Evolutionary conservation across 2,113 vertebrate genomes (phyloP), one percentile per base, ranked within the genome.

Genomic region (Scomber japonicus): DNA sequence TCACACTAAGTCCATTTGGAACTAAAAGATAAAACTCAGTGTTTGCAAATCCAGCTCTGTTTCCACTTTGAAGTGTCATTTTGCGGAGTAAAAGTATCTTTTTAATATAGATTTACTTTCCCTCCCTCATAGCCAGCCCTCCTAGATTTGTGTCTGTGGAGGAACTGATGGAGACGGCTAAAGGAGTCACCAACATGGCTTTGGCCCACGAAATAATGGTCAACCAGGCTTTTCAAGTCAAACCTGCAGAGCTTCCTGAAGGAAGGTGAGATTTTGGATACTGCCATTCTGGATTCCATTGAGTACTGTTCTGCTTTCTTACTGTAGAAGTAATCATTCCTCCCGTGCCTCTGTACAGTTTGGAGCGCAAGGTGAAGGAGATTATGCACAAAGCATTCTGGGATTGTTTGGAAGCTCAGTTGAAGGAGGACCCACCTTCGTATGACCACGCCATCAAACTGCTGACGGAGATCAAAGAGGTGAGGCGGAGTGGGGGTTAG

Each of bases 351-450:
- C 13, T 64, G 10, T 56, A 14, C 93, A 99, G 98, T 92, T 95
- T 99, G 88, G 95, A 97, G 93, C 98, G 94, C 88, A 95, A 83
- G 88, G 96, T 99, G 15, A 97, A 97, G 85, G 98, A 99, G 46
- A 97, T 99, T 60, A 95, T 99, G 83, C 97, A 98, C 91, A 97
- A 97, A 93, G 97, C 96, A 75, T 99, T 99, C 92, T 99, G 98
- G 98, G 97, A 99, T 82, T 96, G 95, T 85, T 93, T 99, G 91
- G 97, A 97, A 90, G 86, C 91, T 53, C 97, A 99, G 88, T 75
- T 99, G 61, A 96, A 93, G 75, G 96, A 98, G 84, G 95, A 97
- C 2, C 98, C 98, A 1, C 97, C 97, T 0, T 72, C 87, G 0
- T 95, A 94, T 7, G 74, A 30, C 46, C 89, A 95, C 11, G 93